Evolutionary conservation across 2,113 vertebrate species (phyloP).

Genomic region (Gavialis gangeticus): DNA sequence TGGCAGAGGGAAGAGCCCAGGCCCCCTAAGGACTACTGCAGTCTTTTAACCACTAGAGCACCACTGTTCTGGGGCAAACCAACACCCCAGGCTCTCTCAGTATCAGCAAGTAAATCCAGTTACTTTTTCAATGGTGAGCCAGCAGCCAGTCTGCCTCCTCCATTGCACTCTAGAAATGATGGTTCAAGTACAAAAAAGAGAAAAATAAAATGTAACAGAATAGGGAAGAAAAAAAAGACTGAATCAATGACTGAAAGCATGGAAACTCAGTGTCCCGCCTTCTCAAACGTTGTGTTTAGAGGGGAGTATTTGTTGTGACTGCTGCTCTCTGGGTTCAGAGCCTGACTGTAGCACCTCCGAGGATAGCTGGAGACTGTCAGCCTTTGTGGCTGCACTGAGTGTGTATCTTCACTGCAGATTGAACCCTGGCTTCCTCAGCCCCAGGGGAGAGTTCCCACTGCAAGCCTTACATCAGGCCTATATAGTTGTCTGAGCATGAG

Average conservation of each 20-base stretch:
- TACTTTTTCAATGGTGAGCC: too few relatives aligned
- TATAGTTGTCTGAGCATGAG: too few relatives aligned
- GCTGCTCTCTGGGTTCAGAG: background rate
- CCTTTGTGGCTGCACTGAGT: background rate
- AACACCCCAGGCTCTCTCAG: background rate
- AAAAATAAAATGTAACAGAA: background rate
- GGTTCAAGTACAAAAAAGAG: background rate
- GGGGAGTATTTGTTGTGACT: too few relatives aligned
- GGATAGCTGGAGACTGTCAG: background rate
- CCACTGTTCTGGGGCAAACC: background rate
- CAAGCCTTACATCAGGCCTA: too few relatives aligned
- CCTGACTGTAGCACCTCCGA: background rate
- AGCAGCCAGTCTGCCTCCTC: background rate
- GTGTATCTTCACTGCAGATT: background rate
- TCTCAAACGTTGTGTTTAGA: background rate
- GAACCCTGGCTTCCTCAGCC: too few relatives aligned
- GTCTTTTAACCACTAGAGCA: background rate
- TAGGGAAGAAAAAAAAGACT: background rate
- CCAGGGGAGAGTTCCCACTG: too few relatives aligned
- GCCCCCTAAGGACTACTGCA: background rate
- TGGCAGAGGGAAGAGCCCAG: background rate
- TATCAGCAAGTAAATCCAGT: background rate
- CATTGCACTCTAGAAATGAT: background rate
- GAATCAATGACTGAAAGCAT: background rate
- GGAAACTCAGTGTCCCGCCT: background rate